Percentiles rank a stretch among this genome's conserved stretches.
Evolutionary conservation across 2,797 vertebrate genomes (phyloP).

Genomic region (Tenualosa thibaudeaui): DNA sequence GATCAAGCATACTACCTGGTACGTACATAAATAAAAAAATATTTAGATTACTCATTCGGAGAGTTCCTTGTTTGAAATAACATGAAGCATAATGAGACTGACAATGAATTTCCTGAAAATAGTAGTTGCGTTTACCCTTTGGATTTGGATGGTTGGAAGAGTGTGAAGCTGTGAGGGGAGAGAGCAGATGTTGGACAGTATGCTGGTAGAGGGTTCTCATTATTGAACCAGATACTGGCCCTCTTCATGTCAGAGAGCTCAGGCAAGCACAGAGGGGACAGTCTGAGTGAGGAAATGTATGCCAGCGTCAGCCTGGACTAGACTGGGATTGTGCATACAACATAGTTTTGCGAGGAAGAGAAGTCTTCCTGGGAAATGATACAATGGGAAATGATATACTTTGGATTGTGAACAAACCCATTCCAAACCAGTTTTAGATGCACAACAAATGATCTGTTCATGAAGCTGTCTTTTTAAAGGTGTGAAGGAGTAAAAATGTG

Average conservation of each 20-base stretch:
- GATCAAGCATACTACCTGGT: too few relatives aligned
- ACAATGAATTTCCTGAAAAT: neutral
- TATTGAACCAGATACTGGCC: constrained; percentile 24
- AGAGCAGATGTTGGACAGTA: neutral
- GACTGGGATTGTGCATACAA: neutral
- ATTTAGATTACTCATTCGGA: too few relatives aligned
- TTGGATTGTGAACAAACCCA: too few relatives aligned
- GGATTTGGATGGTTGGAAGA: neutral
- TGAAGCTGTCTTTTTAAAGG: neutral
- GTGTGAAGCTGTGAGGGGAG: neutral
- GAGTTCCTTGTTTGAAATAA: too few relatives aligned
- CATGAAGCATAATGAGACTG: neutral
- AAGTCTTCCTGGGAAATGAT: neutral
- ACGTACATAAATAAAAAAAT: too few relatives aligned
- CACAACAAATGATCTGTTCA: neutral
- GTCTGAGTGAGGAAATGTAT: constrained; percentile 27
- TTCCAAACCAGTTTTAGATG: neutral
- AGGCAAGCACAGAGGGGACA: neutral
- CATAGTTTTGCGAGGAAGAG: neutral
- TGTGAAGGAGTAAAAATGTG: neutral
- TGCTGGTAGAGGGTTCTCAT: neutral
- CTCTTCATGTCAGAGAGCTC: neutral
- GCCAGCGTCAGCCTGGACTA: neutral
- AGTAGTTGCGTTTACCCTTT: neutral
- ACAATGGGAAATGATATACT: neutral